A percentile compares a stretch with the other conserved stretches of the same genome.
phyloP scores from a whole-genome alignment of 2,888 invertebrate species.

The Parnassius orleans region DNA sequence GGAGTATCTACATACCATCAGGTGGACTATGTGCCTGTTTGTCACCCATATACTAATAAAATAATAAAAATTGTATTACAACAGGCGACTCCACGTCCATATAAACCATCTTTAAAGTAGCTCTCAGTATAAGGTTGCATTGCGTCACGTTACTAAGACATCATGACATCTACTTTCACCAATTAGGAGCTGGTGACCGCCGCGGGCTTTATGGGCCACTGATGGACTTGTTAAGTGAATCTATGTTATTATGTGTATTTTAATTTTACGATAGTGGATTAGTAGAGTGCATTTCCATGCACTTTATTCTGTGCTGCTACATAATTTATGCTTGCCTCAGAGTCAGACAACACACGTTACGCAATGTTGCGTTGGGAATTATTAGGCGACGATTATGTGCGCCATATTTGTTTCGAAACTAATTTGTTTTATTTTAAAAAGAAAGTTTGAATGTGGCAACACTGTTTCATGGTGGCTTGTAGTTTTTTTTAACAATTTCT shows the following conservation, averaged over 20 bases:
- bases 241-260: conserved; percentile 33
- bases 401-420: conserved; percentile 18
- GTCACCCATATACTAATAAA: too few species aligned
- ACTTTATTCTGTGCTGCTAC: conserved; percentile 8
- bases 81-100: neutral
- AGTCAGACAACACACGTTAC: conserved; percentile 1
- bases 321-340: conserved; percentile 18
- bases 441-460: too few species aligned
- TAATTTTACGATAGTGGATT: conserved; percentile 34
- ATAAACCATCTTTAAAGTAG: conserved; percentile 15
- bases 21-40: too few species aligned
- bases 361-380: conserved; percentile 4
- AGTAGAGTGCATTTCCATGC: conserved; percentile 22
- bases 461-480: too few species aligned
- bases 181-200: conserved; percentile 15
- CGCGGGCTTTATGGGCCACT: conserved; percentile 31
- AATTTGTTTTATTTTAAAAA: too few species aligned
- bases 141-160: conserved; percentile 29
- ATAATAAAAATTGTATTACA: too few species aligned
- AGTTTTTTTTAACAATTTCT: too few species aligned
- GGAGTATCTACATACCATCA: too few species aligned
- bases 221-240: conserved; percentile 50
- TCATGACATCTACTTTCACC: conserved; percentile 34
- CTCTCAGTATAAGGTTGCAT: conserved; percentile 26
- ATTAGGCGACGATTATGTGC: neutral